Evolutionary conservation across 2,113 vertebrate species (phyloP).

Genomic region (Eclectus roratus): DNA sequence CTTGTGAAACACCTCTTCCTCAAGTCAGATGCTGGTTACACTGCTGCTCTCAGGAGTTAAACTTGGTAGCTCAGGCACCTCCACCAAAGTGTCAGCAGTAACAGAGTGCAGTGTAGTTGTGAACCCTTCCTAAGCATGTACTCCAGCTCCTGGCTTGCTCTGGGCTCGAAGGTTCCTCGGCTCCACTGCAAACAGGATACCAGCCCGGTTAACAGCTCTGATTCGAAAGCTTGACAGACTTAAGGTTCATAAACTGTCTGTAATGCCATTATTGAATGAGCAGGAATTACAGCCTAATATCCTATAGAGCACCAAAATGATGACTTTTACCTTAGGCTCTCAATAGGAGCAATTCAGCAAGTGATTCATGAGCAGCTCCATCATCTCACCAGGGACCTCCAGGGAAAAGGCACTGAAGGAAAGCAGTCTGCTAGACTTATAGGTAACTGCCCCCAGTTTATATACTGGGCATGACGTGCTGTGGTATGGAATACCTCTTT

Average conservation of each 20-base stretch:
- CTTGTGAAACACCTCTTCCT: not conserved
- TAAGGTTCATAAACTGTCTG: not conserved
- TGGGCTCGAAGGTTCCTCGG: not conserved
- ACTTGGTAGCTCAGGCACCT: not conserved
- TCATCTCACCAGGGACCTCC: not conserved
- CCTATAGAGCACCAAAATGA: not conserved
- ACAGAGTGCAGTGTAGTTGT: not conserved
- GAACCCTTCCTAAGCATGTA: not conserved
- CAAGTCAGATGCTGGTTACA: not conserved
- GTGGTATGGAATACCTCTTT: no score
- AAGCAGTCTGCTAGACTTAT: not conserved
- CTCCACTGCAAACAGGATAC: not conserved
- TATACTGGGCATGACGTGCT: no score
- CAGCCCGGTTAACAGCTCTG: not conserved
- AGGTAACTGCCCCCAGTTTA: no score
- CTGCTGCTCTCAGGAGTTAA: not conserved
- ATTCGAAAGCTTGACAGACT: not conserved
- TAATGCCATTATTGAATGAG: not conserved
- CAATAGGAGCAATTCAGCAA: not conserved
- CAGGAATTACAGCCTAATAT: not conserved
- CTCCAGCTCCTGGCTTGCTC: not conserved
- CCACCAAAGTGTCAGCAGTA: not conserved
- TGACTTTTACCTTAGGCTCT: not conserved
- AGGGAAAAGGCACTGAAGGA: not conserved
- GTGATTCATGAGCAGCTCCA: not conserved